Conservation (phyloP, 2,888 invertebrate genomes). For the Poecilobothrus nobilitatus region DNA sequence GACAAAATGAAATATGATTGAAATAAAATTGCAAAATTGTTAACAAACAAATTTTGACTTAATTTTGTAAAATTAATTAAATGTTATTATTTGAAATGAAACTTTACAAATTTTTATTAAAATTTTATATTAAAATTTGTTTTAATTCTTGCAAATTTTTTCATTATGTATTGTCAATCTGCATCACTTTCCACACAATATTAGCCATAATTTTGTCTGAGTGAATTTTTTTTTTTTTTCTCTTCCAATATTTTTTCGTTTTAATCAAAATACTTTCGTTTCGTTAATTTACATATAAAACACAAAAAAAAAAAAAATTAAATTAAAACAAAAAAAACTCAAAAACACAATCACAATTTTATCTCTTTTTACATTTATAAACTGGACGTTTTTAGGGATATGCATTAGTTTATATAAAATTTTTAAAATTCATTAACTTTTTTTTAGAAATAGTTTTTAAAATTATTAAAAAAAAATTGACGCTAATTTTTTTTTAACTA, state of each 20-base stretch:
- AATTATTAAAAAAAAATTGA: not conserved
- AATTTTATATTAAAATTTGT: not conserved
- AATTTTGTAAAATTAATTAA: not conserved
- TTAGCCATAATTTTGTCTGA: constrained; percentile 6
- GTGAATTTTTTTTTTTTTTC: not conserved
- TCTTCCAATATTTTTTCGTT: not conserved
- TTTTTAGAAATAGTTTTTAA: not conserved
- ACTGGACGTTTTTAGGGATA: not conserved
- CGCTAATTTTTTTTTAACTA: constrained; percentile 4
- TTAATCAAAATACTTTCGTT: constrained; percentile 3
- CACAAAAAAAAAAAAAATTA: not conserved
- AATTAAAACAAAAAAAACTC: not conserved
- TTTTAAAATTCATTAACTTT: not conserved
- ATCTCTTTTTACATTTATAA: not conserved
- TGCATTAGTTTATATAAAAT: constrained; percentile 6
- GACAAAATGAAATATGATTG: not conserved
- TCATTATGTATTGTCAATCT: not conserved
- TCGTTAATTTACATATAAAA: not conserved
- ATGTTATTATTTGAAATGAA: not conserved
- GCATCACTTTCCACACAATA: not conserved
- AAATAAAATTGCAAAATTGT: not conserved
- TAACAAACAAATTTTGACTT: not conserved
- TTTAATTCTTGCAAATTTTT: not conserved
- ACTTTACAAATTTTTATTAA: not conserved
- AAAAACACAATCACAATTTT: not conserved